Conservation (phyloP, 2,113 vertebrate genomes). For the Syngnathoides biaculeatus region DNA sequence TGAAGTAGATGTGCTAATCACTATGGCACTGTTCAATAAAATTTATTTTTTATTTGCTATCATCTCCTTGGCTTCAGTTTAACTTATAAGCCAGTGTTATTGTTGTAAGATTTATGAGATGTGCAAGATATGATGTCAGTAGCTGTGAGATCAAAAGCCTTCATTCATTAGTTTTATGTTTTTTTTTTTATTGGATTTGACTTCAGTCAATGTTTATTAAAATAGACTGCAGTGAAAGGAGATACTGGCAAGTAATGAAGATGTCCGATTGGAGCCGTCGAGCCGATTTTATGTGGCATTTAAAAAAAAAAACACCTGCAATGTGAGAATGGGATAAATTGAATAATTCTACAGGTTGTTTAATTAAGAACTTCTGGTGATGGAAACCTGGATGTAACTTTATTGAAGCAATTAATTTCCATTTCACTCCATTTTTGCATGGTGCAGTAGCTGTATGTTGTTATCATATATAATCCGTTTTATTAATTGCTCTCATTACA, state of each 20-base stretch:
- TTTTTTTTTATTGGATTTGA: slow-evolving; percentile 22
- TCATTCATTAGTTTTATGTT: slow-evolving; percentile 26
- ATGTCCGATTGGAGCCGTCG: slow-evolving; percentile 1
- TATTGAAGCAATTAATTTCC: neutral
- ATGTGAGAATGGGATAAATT: neutral
- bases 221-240: neutral
- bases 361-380: neutral
- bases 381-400: slow-evolving; percentile 5
- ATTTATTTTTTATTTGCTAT: slow-evolving; percentile 10
- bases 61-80: slow-evolving; percentile 25
- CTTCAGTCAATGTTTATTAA: slow-evolving; percentile 23
- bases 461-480: no score
- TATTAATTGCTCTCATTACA: no score
- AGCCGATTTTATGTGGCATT: neutral
- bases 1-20: neutral
- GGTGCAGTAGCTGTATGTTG: no score
- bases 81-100: slow-evolving; percentile 30
- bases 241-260: neutral
- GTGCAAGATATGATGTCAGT: slow-evolving; percentile 12
- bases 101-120: slow-evolving; percentile 41
- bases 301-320: neutral
- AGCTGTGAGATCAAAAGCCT: slow-evolving; percentile 19
- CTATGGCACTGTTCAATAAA: neutral
- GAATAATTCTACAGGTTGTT: neutral
- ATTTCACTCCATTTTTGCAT: neutral